phyloP scores from a whole-genome alignment of 1,140 invertebrate species.

The Tyrophagus putrescentiae region DNA sequence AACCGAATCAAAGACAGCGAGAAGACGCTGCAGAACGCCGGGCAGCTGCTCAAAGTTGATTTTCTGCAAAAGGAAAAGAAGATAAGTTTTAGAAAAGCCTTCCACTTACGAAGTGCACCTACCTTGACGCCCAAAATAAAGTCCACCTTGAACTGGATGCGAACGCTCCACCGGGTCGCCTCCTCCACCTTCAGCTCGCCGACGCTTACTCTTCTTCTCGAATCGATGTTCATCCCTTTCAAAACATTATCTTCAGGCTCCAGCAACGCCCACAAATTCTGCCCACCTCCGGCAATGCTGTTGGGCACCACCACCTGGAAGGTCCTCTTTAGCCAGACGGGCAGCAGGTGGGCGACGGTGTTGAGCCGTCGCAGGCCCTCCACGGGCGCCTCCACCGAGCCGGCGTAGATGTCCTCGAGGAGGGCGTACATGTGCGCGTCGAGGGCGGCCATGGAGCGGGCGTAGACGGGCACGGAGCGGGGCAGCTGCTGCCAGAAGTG shows the following conservation, averaged over 20 bases:
- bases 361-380: slow-evolving; percentile 2
- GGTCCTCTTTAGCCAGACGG: slow-evolving; percentile 8
- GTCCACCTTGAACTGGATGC: slow-evolving; percentile 6
- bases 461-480: background rate
- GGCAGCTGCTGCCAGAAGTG: slow-evolving; percentile 21
- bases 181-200: background rate
- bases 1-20: background rate
- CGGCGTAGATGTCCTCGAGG: background rate
- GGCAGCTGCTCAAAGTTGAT: background rate
- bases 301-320: too few species aligned
- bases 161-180: slow-evolving; percentile 4
- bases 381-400: background rate
- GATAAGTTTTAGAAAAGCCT: background rate
- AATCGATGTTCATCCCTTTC: too few species aligned
- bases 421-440: slow-evolving; percentile 7
- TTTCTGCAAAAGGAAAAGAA: too few species aligned
- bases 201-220: background rate
- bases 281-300: too few species aligned
- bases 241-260: too few species aligned
- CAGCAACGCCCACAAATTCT: too few species aligned
- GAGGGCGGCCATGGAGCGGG: background rate
- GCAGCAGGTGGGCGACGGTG: background rate
- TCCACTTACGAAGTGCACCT: background rate
- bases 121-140: background rate
- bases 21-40: background rate